A percentile compares a stretch with the other conserved stretches of the same genome.
phyloP scores from a whole-genome alignment of 2,888 invertebrate species.

The Drosophila atripex region DNA sequence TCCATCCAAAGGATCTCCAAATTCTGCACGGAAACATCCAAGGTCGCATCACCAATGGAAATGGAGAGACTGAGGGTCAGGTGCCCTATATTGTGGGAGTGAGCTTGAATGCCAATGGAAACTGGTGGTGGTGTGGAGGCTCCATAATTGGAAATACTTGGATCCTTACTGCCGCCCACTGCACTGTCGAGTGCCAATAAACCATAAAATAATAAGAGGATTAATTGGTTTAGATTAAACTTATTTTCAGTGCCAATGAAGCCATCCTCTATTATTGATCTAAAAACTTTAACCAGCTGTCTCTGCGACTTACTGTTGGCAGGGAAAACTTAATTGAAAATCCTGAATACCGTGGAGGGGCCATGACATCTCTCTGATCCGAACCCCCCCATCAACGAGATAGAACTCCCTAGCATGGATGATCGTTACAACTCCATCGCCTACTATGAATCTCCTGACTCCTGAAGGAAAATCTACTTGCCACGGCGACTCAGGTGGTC shows the following conservation, averaged over 20 bases:
- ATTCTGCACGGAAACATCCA: slow-evolving; percentile 20
- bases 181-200: slow-evolving; percentile 17
- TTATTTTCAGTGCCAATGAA: slow-evolving; percentile 25
- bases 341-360: slow-evolving; percentile 36
- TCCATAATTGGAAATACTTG: slow-evolving; percentile 60
- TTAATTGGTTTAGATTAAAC: neutral
- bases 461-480: slow-evolving; percentile 59
- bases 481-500: slow-evolving; percentile 69
- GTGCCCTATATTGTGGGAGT: slow-evolving; percentile 69
- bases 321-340: slow-evolving; percentile 27
- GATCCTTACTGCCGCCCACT: slow-evolving; percentile 70
- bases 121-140: slow-evolving; percentile 68
- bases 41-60: slow-evolving; percentile 66
- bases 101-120: slow-evolving; percentile 46
- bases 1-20: slow-evolving; percentile 33
- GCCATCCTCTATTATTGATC: slow-evolving; percentile 44
- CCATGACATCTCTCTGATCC: slow-evolving; percentile 46
- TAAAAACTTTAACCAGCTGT: slow-evolving; percentile 35
- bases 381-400: slow-evolving; percentile 31
- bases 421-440: slow-evolving; percentile 30
- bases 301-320: slow-evolving; percentile 32
- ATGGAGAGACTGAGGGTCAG: slow-evolving; percentile 51
- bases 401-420: slow-evolving; percentile 28
- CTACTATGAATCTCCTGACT: too few relatives aligned
- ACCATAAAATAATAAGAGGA: too few relatives aligned